A percentile compares a stretch with the other conserved stretches of the same genome.
Conservation (phyloP, 2,113 vertebrate species). For the Tiliqua scincoides region DNA sequence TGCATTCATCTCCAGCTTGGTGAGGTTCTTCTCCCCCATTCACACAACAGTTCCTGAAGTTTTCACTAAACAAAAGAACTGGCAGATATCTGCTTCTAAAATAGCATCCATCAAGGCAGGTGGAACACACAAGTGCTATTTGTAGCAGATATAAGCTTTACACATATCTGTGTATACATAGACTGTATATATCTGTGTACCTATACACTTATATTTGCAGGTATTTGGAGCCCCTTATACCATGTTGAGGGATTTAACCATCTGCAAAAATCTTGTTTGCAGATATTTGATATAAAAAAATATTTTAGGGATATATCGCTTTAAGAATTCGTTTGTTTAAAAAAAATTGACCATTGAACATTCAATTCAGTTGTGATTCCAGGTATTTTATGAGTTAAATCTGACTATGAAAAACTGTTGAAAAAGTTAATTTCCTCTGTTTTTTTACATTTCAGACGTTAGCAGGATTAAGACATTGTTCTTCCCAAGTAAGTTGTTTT, state of each 20-base stretch:
- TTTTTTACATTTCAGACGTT: background rate
- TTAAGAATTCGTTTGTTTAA: background rate
- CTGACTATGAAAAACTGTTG: slow-evolving; percentile 11
- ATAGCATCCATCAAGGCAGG: slow-evolving; percentile 44
- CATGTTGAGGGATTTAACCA: background rate
- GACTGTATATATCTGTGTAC: background rate
- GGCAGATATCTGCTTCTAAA: slow-evolving; percentile 44
- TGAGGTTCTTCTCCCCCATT: slow-evolving; percentile 37
- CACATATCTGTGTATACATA: background rate
- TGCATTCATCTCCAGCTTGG: slow-evolving; percentile 13
- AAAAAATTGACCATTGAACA: slow-evolving; percentile 13
- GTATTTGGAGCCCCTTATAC: background rate
- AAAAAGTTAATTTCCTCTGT: background rate
- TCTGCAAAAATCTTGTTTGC: background rate
- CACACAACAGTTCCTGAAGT: slow-evolving; percentile 46
- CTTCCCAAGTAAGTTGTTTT: background rate
- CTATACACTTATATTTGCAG: background rate
- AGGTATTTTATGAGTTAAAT: background rate
- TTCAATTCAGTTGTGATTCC: slow-evolving; percentile 12
- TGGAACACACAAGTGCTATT: slow-evolving; percentile 4
- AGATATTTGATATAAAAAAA: slow-evolving; percentile 6
- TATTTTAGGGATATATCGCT: fast-evolving
- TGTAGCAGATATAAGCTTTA: slow-evolving; percentile 16
- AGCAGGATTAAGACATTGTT: background rate
- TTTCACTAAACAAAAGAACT: slow-evolving; percentile 23